These are phyloP conservation scores for Coleophora deauratella DNA, from an alignment of 2,888 invertebrate species.

Conservation along the genomic window DNA sequence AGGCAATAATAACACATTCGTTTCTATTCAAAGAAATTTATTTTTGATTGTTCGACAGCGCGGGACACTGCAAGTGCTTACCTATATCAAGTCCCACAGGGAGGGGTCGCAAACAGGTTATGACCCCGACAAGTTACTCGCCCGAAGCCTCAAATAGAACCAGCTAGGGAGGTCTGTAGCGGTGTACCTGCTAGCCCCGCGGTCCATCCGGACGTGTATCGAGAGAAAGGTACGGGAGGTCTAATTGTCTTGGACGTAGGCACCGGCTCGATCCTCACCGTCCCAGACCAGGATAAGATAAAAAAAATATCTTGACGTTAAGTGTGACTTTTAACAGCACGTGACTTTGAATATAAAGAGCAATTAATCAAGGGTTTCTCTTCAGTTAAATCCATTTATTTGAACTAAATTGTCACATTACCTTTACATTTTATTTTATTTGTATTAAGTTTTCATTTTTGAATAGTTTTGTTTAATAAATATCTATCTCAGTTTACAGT, in stretches of 20 bases:
- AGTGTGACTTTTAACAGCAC: slow-evolving; percentile 38
- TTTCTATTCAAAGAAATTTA: slow-evolving; percentile 12
- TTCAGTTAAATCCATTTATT: no score
- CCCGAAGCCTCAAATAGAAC: slow-evolving; percentile 56
- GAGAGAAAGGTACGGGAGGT: slow-evolving; percentile 25
- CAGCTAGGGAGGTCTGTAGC: slow-evolving; percentile 41
- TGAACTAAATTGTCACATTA: no score
- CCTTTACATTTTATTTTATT: no score
- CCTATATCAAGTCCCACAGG: slow-evolving; percentile 47
- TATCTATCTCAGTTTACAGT: no score
- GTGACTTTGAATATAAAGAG: slow-evolving; percentile 27
- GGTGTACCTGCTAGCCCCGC: slow-evolving; percentile 26
- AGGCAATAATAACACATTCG: no score
- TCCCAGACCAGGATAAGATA: slow-evolving; percentile 67
- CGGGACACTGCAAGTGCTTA: slow-evolving; percentile 42
- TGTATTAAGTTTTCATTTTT: no score
- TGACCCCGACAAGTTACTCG: slow-evolving; percentile 73
- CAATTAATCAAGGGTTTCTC: no score
- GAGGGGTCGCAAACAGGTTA: slow-evolving; percentile 73
- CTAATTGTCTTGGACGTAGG: slow-evolving; percentile 33
- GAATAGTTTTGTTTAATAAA: no score
- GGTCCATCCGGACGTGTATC: slow-evolving; percentile 14
- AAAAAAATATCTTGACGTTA: slow-evolving; percentile 54
- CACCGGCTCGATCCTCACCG: slow-evolving; percentile 49
- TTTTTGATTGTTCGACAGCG: slow-evolving; percentile 40